Base-by-base conservation (phyloP, 1,140 invertebrate species). In the Asobara japonica region DNA sequence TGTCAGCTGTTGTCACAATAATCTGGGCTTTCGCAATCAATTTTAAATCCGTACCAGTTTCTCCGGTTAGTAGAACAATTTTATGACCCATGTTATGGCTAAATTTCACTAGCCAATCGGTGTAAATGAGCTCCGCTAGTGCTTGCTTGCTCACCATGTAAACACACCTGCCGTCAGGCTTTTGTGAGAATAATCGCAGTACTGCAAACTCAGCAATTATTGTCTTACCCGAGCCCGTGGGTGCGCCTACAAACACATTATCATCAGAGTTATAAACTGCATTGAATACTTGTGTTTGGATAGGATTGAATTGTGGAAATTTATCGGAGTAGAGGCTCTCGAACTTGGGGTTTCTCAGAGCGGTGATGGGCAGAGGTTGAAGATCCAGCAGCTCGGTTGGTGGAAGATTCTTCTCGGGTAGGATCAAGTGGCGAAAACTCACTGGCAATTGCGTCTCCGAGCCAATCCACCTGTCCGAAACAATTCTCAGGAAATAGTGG, bases 281-380 rank as follows among this genome's bases (percentile, higher is more conserved):
- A 85, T 99, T 99, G 84, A 99, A 99, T 3, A 99, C 98, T 90
- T 99, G 98, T 0, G 98, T 99, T 85, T 99, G 98, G 75, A 99
- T 99, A 0, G 98, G 97, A 89, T 99, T 99, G 84, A 99, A 99
- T 83, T 98, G 96, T 11, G 92, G 92, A 80, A 99, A 97, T 74
- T 93, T 93, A 5, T 96, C 91, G 3, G 88, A 88, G 80, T 99
- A 99, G 4, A 99, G 87, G 4, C 89, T 86, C 83, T 99, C 97
- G 83, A 94, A 99, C 51, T 92, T 90, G 0, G 91, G 85, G 84
- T 99, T 98, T 74, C 96, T 80, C 7, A 96, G 80, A 7, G 94
- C 95, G 0, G 94, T 94, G 31, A 94, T 93, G 0, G 98, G 98
- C 41, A 99, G 87, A 0, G 98, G 97, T 84, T 99, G 98, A 20